Percentiles rank a stretch among this genome's conserved stretches.
Evolutionary conservation across 2,113 vertebrate species (phyloP).

Genomic region (Amia ocellicauda): DNA sequence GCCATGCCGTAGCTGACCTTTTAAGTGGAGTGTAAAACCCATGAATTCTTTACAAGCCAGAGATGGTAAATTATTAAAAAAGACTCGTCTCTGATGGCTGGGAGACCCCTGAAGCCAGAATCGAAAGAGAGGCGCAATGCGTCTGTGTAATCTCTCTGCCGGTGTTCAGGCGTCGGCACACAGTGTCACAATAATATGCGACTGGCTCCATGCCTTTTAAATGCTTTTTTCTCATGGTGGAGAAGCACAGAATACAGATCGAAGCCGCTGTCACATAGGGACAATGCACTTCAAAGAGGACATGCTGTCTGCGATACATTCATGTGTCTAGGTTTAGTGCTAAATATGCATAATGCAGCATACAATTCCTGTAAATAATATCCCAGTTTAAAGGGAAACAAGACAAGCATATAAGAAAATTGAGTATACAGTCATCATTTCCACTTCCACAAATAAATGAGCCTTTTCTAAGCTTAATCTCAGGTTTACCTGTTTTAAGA

Average conservation of each 20-base stretch:
- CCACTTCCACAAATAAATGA: too few species aligned
- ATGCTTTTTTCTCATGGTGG: neutral
- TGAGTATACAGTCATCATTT: neutral
- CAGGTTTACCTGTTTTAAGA: too few species aligned
- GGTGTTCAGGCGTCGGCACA: neutral
- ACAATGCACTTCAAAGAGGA: too few species aligned
- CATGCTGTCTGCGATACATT: too few species aligned
- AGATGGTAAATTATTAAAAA: neutral
- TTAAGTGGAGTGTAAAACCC: neutral
- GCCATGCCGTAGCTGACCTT: neutral
- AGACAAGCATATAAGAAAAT: too few species aligned
- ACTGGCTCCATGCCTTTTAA: neutral
- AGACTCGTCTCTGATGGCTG: neutral
- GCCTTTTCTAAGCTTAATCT: too few species aligned
- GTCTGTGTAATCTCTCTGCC: neutral
- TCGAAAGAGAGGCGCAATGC: neutral
- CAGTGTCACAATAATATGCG: neutral
- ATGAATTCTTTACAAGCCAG: neutral
- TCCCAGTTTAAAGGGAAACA: too few species aligned
- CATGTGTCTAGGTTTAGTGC: too few species aligned
- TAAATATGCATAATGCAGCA: too few species aligned
- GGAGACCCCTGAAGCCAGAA: neutral
- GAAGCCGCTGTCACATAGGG: too few species aligned
- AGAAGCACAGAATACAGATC: neutral
- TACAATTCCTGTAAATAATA: too few species aligned